Conservation (phyloP, 2,888 invertebrate species). For the Chydorus sphaericus region DNA sequence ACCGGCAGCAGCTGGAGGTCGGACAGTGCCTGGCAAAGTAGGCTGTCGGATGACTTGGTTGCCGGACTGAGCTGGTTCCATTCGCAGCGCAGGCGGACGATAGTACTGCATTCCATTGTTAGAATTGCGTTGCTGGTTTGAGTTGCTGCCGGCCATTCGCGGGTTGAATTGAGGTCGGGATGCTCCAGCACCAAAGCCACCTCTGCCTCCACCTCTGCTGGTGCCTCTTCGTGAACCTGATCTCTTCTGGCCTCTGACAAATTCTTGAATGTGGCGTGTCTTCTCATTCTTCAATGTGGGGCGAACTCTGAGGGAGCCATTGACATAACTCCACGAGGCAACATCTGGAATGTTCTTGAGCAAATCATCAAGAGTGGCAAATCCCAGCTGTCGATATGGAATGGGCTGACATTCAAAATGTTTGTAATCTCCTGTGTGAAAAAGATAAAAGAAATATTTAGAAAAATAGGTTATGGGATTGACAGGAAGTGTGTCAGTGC, state of each 20-base stretch:
- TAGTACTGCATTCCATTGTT: too few relatives aligned
- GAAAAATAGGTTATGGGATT: too few relatives aligned
- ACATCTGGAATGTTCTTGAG: constrained; percentile 1
- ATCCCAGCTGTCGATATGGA: not conserved
- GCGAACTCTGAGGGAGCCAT: not conserved
- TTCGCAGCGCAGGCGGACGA: not conserved
- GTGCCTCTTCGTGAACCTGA: too few relatives aligned
- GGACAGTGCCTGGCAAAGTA: not conserved
- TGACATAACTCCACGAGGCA: not conserved
- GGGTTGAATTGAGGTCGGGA: too few relatives aligned
- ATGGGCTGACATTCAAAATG: not conserved
- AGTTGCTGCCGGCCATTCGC: too few relatives aligned
- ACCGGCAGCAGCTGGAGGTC: not conserved
- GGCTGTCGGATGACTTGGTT: not conserved
- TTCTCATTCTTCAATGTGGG: not conserved
- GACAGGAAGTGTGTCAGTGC: too few relatives aligned
- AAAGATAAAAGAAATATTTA: too few relatives aligned
- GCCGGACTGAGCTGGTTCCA: not conserved
- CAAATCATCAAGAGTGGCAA: not conserved
- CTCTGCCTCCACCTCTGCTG: too few relatives aligned
- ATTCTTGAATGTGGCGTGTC: not conserved
- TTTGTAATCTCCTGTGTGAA: too few relatives aligned
- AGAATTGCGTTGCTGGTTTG: too few relatives aligned
- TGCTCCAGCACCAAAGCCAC: too few relatives aligned
- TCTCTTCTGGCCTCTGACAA: not conserved